phyloP scores from a whole-genome alignment of 1,140 invertebrate species.

The Drosophila pseudoobscura region DNA sequence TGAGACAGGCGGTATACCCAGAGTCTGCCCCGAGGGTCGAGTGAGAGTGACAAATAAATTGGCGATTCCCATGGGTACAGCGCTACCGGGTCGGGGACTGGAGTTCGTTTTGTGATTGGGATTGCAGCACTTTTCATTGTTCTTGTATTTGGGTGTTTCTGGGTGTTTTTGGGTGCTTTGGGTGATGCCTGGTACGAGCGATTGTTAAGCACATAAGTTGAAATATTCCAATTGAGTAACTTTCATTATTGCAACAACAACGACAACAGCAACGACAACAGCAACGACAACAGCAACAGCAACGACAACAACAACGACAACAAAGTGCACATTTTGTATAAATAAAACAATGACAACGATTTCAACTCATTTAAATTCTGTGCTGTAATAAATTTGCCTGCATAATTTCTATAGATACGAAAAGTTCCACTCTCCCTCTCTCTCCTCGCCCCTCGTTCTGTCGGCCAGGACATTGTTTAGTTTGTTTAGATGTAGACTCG shows the following conservation, averaged over 20 bases:
- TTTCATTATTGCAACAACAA: slow-evolving; percentile 73
- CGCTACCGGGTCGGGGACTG: not conserved
- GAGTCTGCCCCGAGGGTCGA: slow-evolving; percentile 30
- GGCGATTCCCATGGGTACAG: slow-evolving; percentile 73
- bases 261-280: slow-evolving; percentile 19
- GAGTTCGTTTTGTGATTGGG: slow-evolving; percentile 10
- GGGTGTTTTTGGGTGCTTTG: slow-evolving; percentile 1
- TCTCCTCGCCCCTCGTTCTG: slow-evolving; percentile 5
- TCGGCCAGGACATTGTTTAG: slow-evolving; percentile 30
- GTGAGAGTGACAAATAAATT: slow-evolving; percentile 76
- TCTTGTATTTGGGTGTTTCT: slow-evolving; percentile 35
- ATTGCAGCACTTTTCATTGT: slow-evolving; percentile 72
- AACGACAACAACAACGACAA: slow-evolving; percentile 31
- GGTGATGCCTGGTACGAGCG: slow-evolving; percentile 37
- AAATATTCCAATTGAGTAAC: slow-evolving; percentile 82
- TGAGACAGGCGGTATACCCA: not conserved
- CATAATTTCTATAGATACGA: slow-evolving; percentile 74
- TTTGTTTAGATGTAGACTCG: slow-evolving; percentile 47
- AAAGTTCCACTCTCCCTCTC: slow-evolving; percentile 1
- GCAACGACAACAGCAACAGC: slow-evolving; percentile 15
- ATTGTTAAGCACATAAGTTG: slow-evolving; percentile 78
- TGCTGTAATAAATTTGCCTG: slow-evolving; percentile 76
- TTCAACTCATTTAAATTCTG: slow-evolving; percentile 81
- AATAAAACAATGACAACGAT: slow-evolving; percentile 80
- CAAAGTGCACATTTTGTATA: slow-evolving; percentile 73